Evolutionary conservation across 2,113 vertebrate species (phyloP).

Genomic region (Todiramphus chloris): DNA sequence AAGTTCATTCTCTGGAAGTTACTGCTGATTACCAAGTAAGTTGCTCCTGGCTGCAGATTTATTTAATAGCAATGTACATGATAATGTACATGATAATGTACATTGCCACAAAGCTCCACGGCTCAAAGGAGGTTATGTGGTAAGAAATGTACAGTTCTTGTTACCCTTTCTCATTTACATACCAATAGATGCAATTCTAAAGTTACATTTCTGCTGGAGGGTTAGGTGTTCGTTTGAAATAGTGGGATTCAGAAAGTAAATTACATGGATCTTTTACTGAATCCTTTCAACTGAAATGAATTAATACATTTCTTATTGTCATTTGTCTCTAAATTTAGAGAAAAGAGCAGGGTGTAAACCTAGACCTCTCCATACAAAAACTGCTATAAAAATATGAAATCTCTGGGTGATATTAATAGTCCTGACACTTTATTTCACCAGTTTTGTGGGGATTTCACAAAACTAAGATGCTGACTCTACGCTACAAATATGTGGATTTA

Average conservation of each 20-base stretch:
- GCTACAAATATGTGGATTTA: not conserved
- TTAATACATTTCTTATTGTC: not conserved
- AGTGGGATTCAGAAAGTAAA: not conserved
- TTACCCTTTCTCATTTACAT: not conserved
- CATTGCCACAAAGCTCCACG: not conserved
- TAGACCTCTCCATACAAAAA: not conserved
- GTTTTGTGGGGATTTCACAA: not conserved
- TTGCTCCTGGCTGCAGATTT: not conserved
- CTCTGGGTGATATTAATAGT: not conserved
- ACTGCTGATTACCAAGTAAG: not conserved
- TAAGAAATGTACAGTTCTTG: not conserved
- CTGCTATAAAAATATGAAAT: not conserved
- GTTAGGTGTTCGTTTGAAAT: not conserved
- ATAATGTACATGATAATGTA: not conserved
- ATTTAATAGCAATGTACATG: not conserved
- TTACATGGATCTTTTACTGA: not conserved
- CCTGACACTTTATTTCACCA: not conserved
- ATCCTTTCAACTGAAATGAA: not conserved
- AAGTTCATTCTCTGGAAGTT: not conserved
- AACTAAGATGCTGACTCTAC: not conserved
- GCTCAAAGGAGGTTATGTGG: not conserved
- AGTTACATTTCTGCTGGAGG: not conserved
- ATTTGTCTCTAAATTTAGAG: not conserved
- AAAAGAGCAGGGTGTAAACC: not conserved
- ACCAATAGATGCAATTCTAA: not conserved